phyloP scores from a whole-genome alignment of 35 echinoderm and acorn worm species.

The Ophioderma brevispina region DNA sequence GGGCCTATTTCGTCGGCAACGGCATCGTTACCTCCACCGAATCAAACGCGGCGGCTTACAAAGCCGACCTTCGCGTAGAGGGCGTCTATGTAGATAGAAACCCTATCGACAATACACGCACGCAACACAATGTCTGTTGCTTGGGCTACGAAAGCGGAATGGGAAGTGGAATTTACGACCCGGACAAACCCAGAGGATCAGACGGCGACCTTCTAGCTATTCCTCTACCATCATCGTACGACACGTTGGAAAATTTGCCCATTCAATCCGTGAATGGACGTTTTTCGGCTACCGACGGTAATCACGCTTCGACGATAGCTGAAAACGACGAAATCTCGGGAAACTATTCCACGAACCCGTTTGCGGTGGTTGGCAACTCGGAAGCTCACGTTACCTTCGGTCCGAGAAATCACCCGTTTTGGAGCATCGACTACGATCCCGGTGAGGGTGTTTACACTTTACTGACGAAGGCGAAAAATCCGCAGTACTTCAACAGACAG shows the following conservation, averaged over 20 bases:
- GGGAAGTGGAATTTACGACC: conserved; percentile 5
- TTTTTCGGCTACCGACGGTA: background rate
- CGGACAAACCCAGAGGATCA: background rate
- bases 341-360: background rate
- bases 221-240: background rate
- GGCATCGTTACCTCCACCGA: background rate
- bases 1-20: conserved; percentile 8
- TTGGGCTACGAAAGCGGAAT: conserved; percentile 10
- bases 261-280: background rate
- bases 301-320: background rate
- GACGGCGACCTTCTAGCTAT: conserved; percentile 10
- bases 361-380: background rate
- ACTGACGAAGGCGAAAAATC: too few species aligned
- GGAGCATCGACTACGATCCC: background rate
- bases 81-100: background rate
- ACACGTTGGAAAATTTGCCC: background rate
- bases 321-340: background rate
- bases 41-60: background rate
- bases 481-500: too few species aligned
- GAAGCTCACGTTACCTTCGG: conserved; percentile 20
- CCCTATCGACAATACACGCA: conserved; percentile 19
- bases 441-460: too few species aligned
- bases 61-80: background rate
- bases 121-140: background rate
- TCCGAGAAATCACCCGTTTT: background rate